Base-by-base conservation (phyloP, 2,113 vertebrate genomes). In the Lophura nycthemera region DNA sequence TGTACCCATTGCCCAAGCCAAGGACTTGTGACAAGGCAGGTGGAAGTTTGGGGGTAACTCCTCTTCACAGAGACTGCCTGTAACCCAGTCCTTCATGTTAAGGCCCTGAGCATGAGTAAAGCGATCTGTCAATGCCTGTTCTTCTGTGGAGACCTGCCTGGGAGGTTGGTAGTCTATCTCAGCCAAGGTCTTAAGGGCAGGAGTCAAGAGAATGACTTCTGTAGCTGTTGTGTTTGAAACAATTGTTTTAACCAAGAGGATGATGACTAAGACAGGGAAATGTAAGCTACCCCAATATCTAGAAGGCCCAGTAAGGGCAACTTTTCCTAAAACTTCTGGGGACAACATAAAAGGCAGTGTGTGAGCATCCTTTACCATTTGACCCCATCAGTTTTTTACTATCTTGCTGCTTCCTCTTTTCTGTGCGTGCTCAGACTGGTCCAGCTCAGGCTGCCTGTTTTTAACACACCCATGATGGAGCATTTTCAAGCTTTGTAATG, bases 361-460 rank as follows among this genome's bases (percentile, higher is more conserved):
- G 77, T 42, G 77, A 36, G 47, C 78, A 40, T 66, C 36, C 13
- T 48, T 24, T 84, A 30, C 50, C 16, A 0, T 61, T 38, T 3
- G 10, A 38, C 60, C 24, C 0, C 0, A 15, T 14, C 18, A 13
- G 19, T 7, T 69, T 71, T 66, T 29, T 11, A 32, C 14, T 50
- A 19, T 42, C 78, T 75, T 25, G 20, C 54, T 79, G 71, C 43
- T 65, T 91, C 59, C 42, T 66, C 38, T 81, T 56, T 5, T 0
- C 0, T 3, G 4, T 36, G 54, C 8, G 5, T 43, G 45, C 50
- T 81, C 65, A 60, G 69, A 17, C 13, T 15, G 45, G 45, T 48
- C 32, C 45, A 17, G 32, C 89, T 76, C 56, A 47, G 59, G 59
- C 67, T 78, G 67, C 27, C 3, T 6, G 61, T 25, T 74, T 16